A percentile compares a stretch with the other conserved stretches of the same genome.
phyloP scores from a whole-genome alignment of 64 coral and sea anemone species.

The Stichodactyla mertensii region DNA sequence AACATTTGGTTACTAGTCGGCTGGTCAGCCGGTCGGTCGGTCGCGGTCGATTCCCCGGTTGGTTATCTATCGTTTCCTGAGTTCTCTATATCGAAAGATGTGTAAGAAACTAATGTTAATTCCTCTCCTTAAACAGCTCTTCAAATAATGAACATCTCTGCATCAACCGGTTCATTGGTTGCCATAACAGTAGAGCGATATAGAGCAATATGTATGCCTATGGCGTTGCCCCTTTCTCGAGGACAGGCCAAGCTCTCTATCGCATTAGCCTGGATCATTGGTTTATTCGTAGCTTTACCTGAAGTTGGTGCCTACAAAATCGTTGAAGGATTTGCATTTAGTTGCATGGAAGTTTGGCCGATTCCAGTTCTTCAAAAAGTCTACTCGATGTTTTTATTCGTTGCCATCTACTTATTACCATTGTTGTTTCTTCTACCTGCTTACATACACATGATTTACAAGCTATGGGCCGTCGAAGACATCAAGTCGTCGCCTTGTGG shows the following conservation, averaged over 20 bases:
- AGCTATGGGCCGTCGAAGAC: constrained; percentile 57
- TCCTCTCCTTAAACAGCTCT: constrained; percentile 49
- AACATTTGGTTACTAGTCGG: no score
- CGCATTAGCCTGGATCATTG: constrained; percentile 59
- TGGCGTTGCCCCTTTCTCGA: constrained; percentile 65
- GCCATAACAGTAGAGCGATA: constrained; percentile 90
- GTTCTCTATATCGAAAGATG: not conserved
- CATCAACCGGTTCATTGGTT: constrained; percentile 77
- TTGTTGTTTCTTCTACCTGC: constrained; percentile 73
- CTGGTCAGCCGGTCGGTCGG: no score
- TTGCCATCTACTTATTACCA: constrained; percentile 70
- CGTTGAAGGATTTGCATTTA: not conserved
- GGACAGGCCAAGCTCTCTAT: constrained; percentile 79
- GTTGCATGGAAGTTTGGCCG: constrained; percentile 66
- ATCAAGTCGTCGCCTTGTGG: constrained; percentile 37
- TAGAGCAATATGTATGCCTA: constrained; percentile 85
- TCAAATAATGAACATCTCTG: constrained; percentile 73
- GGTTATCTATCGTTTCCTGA: not conserved
- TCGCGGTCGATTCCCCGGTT: not conserved
- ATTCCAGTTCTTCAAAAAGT: constrained; percentile 24
- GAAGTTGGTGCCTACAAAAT: constrained; percentile 66
- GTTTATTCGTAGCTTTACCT: constrained; percentile 74
- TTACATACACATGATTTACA: constrained; percentile 79
- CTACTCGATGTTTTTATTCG: constrained; percentile 64
- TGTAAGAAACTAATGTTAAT: not conserved